Evolutionary conservation across 2,797 vertebrate species (phyloP), one percentile per base, ranked within the genome.

Genomic region (Syngnathus acus): DNA sequence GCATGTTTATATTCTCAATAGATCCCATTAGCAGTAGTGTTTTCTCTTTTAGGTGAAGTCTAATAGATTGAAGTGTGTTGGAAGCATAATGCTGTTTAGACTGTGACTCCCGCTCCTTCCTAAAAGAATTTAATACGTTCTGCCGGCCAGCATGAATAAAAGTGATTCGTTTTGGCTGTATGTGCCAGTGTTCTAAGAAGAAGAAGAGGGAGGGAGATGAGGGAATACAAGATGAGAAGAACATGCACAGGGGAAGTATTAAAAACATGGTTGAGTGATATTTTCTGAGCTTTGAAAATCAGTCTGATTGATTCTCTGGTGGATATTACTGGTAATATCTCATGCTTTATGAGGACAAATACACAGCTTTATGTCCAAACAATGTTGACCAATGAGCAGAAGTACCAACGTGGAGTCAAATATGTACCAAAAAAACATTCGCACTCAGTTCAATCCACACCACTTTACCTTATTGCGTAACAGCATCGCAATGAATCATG

Each of bases 41-140:
- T 48, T 48, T 48, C 5, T 48, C 47, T 64, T 67, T 72, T 61
- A 65, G 70, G 76, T 72, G 48, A 69, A 80, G 83, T 82, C 63
- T 87, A 87, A 89, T 82, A 83, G 82, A 85, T 79, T 82, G 86
- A 91, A 90, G 90, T 88, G 89, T 87, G 84, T 82, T 84, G 84
- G 82, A 89, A 90, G 89, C 88, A 85, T 85, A 87, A 84, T 78
- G 82, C 76, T 71, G 76, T 82, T 86, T 82, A 53, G 50, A 53
- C 50, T 53, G n/a, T 21, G 50, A 53, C n/a, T 53, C 50, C 50
- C 10, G n/a, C n/a, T 10, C n/a, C 50, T 21, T 76, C 80, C 81
- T 81, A 75, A 81, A 83, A 54, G 67, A 87, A 82, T 80, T 81
- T 78, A 72, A 80, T 86, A 71, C 66, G 68, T 84, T 84, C 55